These are phyloP conservation scores for Phyto melanocephala DNA, from an alignment of 2,888 invertebrate genomes.

Conservation along the genomic window DNA sequence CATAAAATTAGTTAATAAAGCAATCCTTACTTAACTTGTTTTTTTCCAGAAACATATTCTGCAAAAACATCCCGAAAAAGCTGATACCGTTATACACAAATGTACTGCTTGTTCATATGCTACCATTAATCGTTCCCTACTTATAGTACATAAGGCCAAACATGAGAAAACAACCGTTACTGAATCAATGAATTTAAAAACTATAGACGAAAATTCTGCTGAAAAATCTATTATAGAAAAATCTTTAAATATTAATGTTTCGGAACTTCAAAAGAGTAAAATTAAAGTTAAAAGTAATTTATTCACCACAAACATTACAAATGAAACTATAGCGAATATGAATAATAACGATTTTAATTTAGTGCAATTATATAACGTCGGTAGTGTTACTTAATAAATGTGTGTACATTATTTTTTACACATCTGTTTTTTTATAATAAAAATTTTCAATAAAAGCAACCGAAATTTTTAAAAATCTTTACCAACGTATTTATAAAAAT, in stretches of 20 bases:
- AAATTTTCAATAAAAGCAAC: no score
- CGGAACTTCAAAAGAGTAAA: slow-evolving; percentile 68
- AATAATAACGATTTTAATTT: slow-evolving; percentile 30
- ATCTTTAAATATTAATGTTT: not conserved
- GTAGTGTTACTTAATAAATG: slow-evolving; percentile 38
- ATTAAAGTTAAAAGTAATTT: slow-evolving; percentile 77
- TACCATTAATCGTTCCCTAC: slow-evolving; percentile 76
- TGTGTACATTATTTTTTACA: not conserved
- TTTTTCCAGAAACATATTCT: slow-evolving; percentile 83
- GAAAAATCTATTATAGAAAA: slow-evolving; percentile 3
- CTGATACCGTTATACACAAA: slow-evolving; percentile 81
- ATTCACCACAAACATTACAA: slow-evolving; percentile 49
- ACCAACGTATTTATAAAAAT: no score
- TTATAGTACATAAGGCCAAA: slow-evolving; percentile 75
- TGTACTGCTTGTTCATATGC: slow-evolving; percentile 75
- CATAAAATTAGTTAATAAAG: no score
- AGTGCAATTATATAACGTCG: slow-evolving; percentile 41
- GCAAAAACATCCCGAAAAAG: slow-evolving; percentile 87
- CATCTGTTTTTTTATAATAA: not conserved
- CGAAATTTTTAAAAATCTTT: no score
- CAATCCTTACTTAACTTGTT: no score
- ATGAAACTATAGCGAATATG: not conserved
- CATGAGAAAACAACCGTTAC: slow-evolving; percentile 68
- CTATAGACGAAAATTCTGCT: not conserved
- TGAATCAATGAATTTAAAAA: not conserved